Evolutionary conservation across 2,797 vertebrate genomes (phyloP).

Genomic region (Microcaecilia unicolor): DNA sequence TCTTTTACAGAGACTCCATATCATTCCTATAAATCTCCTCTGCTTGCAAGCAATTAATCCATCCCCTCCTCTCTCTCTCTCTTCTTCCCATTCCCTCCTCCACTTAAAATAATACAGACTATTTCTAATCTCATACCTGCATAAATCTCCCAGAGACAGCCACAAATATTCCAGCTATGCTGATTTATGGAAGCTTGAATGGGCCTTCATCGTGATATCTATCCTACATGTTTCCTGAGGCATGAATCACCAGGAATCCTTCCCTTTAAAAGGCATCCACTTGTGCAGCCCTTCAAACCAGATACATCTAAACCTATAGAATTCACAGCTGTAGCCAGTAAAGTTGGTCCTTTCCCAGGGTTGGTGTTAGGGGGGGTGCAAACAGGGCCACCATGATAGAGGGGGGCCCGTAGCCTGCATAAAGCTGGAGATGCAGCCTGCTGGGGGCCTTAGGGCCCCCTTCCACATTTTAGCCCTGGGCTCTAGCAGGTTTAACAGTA

Average conservation of each 20-base stretch:
- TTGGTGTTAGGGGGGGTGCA: too few relatives aligned
- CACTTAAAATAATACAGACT: constrained; percentile 44
- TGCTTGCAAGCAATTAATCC: constrained; percentile 31
- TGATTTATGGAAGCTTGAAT: constrained; percentile 59
- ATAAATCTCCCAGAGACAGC: constrained; percentile 60
- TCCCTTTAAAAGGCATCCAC: constrained; percentile 33
- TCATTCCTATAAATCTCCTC: constrained; percentile 23
- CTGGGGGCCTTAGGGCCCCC: too few relatives aligned
- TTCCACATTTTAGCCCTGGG: too few relatives aligned
- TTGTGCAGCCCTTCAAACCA: constrained; percentile 5
- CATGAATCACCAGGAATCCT: constrained; percentile 35
- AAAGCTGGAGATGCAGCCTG: too few relatives aligned
- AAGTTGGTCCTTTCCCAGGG: too few relatives aligned
- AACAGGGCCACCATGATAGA: too few relatives aligned
- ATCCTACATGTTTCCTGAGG: constrained; percentile 28
- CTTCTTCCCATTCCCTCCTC: constrained; percentile 24
- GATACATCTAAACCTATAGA: too few relatives aligned
- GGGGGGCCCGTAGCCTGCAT: too few relatives aligned
- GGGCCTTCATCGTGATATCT: constrained; percentile 36
- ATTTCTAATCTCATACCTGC: constrained; percentile 47
- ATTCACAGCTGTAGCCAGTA: too few relatives aligned
- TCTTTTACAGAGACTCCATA: constrained; percentile 7
- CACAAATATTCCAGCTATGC: constrained; percentile 64
- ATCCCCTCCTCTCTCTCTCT: constrained; percentile 14
- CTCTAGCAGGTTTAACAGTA: too few relatives aligned